Conservation (phyloP, 2,888 invertebrate genomes). For the Pharmacophagus antenor region DNA sequence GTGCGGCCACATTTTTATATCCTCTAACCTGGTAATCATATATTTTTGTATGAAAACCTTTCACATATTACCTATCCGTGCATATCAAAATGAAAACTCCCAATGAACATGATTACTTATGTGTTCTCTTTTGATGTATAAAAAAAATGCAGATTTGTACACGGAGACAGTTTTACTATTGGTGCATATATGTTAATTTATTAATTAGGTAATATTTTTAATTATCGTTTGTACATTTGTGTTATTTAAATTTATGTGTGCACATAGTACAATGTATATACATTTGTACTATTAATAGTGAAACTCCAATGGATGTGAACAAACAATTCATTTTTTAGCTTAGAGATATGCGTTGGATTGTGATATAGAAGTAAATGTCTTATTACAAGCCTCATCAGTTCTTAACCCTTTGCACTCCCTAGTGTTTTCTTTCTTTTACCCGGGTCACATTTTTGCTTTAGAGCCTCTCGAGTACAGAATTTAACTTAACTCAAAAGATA, state of each 20-base stretch:
- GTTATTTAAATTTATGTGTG: neutral
- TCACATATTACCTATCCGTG: no score
- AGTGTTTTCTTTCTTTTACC: no score
- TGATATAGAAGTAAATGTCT: conserved; percentile 65
- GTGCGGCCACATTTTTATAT: no score
- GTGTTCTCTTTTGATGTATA: neutral
- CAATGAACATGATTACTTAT: no score
- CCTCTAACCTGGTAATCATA: no score
- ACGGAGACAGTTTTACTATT: neutral
- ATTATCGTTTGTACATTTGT: neutral
- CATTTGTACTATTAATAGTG: no score
- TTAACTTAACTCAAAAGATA: no score
- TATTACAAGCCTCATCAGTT: conserved; percentile 46
- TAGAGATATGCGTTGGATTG: conserved; percentile 54
- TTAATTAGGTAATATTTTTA: neutral
- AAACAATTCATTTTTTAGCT: conserved; percentile 30
- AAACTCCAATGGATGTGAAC: conserved; percentile 9
- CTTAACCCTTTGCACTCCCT: conserved; percentile 27
- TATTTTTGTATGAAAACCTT: no score
- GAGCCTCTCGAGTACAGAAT: no score
- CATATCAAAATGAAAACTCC: no score
- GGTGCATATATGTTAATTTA: neutral
- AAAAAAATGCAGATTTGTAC: no score
- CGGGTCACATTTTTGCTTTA: conserved; percentile 27
- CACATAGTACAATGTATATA: neutral